Evolutionary conservation across 2,797 vertebrate genomes (phyloP), one percentile per base, ranked within the genome.

Genomic region (Microctenopoma steveboyesi): DNA sequence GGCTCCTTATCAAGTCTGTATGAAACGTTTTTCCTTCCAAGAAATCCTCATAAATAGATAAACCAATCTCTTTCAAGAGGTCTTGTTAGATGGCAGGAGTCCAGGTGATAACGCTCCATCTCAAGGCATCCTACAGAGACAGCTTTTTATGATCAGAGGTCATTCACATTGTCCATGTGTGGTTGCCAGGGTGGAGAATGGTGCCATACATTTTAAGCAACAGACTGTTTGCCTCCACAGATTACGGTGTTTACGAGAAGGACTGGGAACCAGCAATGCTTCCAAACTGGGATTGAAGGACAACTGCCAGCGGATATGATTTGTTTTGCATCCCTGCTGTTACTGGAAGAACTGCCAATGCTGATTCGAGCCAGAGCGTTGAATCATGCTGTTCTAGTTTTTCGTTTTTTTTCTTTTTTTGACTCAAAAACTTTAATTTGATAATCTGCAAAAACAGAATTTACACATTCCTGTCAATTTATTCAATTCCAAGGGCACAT

Each of bases 21-120:
- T 40, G 77, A 78, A 78, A 82, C 78, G 76, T 79, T 39, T 33
- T 67, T 66, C 74, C 59, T 28, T 54, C 60, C 64, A 72, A 73
- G 81, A 84, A 77, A 84, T 84, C 75, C 73, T 70, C 64, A 82
- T 80, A 83, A 88, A 86, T 49, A 82, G 76, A 84, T 86, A 78
- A 85, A 74, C 60, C 81, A 74, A 81, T 86, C 72, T 83, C 72
- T 75, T 84, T 84, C 84, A 84, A 86, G 78, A 55, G 69, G 76
- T 64, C 56, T 63, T 67, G 46, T 77, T 78, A 15, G 33, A 69
- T 74, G 81, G 76, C 74, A 7, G 39, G 39, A 18, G 76, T 84
- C 66, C 76, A 76, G 81, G 62, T n/a, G 78, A 82, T 83, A 78
- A 68, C 39, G 33, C 4, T 25, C 48, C 2, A 25, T 81, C 87